Base-by-base conservation (phyloP, 2,797 vertebrate genomes). In the Strix occidentalis region DNA sequence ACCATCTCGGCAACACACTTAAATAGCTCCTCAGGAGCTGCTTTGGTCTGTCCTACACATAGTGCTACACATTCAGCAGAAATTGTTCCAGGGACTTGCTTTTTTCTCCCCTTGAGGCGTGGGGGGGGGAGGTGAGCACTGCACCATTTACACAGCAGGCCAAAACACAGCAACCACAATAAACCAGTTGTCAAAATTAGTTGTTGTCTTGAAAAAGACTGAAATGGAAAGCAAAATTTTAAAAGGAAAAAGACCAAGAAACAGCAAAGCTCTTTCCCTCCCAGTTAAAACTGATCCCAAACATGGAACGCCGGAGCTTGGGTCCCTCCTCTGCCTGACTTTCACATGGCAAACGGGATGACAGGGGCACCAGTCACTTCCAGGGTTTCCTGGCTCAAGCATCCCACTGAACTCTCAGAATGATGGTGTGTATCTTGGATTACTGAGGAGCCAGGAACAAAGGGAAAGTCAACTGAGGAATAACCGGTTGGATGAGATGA, bases 291-390 rank as follows among this genome's bases (percentile, higher is more conserved):
- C 24, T 4, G 31, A 83, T 8, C 35, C 37, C 57, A 10, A 50
- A 23, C 12, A 13, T 18, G 25, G 18, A 21, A 19, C 2, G 0
- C 19, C 11, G 16, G 35, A 1, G 12, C 3, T 18, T 4, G 18
- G 37, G 37, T 57, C 51, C 23, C 39, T 50, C 64, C 35, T 51
- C 37, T 6, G 13, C 51, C 33, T 4, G 23, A 23, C 74, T 29
- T 64, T 9, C 57, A 28, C 11, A 23, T 7, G 33, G 65, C 13
- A 29, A n/a, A 45, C 1, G 19, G 4, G 60, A 50, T 18, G 39
- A 5, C 10, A 17, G n/a, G 19, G 51, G 53, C 51, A 78, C 37
- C 65, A 6, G 20, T 3, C 28, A 25, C 13, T 21, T 35, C 20
- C 81, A 58, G 53, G 24, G 29, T 4, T 25, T 58, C 66, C 45